Percentiles rank a stretch among this genome's conserved stretches.
These are phyloP conservation scores for Pangasianodon hypophthalmus DNA, from an alignment of 2,113 vertebrate genomes.

Conservation along the genomic window DNA sequence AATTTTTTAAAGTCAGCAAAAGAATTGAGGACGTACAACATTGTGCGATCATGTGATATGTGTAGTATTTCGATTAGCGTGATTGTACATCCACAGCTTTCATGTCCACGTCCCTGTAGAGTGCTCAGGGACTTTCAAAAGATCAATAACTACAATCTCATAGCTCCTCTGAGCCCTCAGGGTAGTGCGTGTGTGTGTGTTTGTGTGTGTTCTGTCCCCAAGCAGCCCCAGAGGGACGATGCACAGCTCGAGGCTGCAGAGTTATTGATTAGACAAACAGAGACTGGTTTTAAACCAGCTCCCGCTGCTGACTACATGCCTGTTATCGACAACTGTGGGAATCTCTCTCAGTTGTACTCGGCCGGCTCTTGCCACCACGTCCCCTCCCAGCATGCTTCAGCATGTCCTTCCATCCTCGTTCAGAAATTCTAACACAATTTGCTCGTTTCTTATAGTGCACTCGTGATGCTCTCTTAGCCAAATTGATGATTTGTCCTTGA, in stretches of 20 bases:
- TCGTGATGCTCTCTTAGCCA: background rate
- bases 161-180: conserved; percentile 44
- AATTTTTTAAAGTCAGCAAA: background rate
- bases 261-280: conserved; percentile 64
- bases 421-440: background rate
- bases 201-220: conserved; percentile 38
- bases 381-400: background rate
- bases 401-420: background rate
- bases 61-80: background rate
- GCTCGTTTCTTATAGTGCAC: background rate
- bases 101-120: conserved; percentile 36
- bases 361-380: too few species aligned
- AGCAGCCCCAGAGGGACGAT: conserved; percentile 47
- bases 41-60: background rate
- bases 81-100: conserved; percentile 9
- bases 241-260: conserved; percentile 47
- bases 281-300: conserved; percentile 57
- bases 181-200: conserved; percentile 14
- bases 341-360: conserved; percentile 8
- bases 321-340: conserved; percentile 53
- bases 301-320: conserved; percentile 49
- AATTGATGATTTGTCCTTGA: background rate
- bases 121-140: conserved; percentile 35
- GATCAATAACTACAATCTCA: conserved; percentile 52
- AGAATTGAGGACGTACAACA: background rate